Conservation (phyloP, 2,113 vertebrate genomes). For the Diphyllodes magnificus region DNA sequence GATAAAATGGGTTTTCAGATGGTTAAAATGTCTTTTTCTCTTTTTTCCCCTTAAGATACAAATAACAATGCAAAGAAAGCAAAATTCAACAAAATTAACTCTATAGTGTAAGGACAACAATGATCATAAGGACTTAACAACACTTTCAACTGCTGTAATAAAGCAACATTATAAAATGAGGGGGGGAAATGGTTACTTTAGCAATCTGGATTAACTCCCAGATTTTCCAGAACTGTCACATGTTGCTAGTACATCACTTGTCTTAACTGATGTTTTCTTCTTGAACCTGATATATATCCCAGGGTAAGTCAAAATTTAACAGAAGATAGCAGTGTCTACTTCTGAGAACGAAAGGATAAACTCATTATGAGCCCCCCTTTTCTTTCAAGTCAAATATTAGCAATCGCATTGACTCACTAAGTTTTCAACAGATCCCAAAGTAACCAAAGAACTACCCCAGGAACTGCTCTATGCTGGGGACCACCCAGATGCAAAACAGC, state of each 20-base stretch:
- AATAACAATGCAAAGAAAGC: background rate
- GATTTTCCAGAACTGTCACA: background rate
- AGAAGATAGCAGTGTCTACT: background rate
- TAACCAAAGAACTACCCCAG: background rate
- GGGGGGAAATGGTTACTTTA: rapidly evolving
- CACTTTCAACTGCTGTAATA: background rate
- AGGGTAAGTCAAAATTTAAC: background rate
- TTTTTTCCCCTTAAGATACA: background rate
- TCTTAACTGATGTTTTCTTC: background rate
- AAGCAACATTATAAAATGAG: background rate
- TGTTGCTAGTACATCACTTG: background rate
- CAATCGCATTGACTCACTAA: background rate
- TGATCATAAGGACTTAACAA: background rate
- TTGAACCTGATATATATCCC: background rate
- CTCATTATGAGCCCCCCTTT: background rate
- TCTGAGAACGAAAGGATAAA: background rate
- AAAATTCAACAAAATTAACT: background rate
- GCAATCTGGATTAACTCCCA: background rate
- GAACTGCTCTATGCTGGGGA: background rate
- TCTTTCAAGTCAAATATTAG: background rate
- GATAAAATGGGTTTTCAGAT: background rate
- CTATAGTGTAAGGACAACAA: background rate
- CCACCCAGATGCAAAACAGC: background rate
- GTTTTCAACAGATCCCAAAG: background rate
- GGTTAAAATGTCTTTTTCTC: background rate